Base-by-base conservation (phyloP, 1,140 invertebrate genomes). In the Cyclina sinensis region DNA sequence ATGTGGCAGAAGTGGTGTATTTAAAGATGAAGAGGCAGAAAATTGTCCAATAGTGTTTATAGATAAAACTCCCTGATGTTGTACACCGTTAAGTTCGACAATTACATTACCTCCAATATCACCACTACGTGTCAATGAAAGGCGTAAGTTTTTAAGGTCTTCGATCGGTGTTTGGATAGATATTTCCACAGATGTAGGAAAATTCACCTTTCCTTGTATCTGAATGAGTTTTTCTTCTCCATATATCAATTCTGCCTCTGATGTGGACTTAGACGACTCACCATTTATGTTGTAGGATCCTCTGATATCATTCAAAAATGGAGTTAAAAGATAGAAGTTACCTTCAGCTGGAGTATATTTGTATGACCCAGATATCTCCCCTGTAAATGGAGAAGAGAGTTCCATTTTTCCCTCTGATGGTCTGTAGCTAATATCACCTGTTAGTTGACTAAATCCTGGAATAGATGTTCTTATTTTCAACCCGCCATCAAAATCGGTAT, bases 301-400 rank as follows among this genome's bases (percentile, higher is more conserved):
- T 7, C 30, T 32, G 5, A 74, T 21, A n/a, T 74, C 35, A 7
- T 74, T 74, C 43, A 48, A 39, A n/a, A 74, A 27, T 74, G 70
- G 70, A 39, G 35, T 74, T 14, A 18, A 43, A 21, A 74, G 11
- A 7, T 11, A 7, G 43, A 74, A 3, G 43, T 21, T 43, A 24
- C 70, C 70, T 30, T 74, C 35, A 5, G 1, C 16, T 74, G 70
- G n/a, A 39, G 9, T 74, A 27, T 39, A 74, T 39, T 5, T 46
- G 37, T 43, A 48, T 59, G 51, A 39, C 18, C 80, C 57, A 46
- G 30, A 1, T 24, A 83, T 68, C n/a, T 83, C 80, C 24, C n/a
- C 39, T 12, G 11, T n/a, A 27, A 65, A 65, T 18, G 80, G 80
- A n/a, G 37, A 24, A 1, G 24, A 59, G 21, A 68, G 39, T 3